Percentiles rank a stretch among this genome's conserved stretches.
Conservation (phyloP, 2,797 vertebrate genomes). For the Meriones psammophilus region DNA sequence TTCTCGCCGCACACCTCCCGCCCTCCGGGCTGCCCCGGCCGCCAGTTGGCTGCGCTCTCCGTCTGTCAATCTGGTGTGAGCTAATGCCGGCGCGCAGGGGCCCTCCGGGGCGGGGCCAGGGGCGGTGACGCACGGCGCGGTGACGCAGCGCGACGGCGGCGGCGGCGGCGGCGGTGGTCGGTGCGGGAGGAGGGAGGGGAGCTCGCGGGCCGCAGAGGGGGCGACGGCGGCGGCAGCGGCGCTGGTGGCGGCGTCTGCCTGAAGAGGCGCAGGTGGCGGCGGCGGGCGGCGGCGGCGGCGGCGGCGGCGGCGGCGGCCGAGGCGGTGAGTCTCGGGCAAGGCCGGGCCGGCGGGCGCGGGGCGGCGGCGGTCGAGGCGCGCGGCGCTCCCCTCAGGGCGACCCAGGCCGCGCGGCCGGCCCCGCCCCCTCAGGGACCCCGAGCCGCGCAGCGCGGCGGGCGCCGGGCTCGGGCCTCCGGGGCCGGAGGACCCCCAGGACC, state of each 20-base stretch:
- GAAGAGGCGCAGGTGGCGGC: conserved; percentile 67
- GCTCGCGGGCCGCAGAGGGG: conserved; percentile 73
- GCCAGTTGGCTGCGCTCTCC: conserved; percentile 65
- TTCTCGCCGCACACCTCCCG: conserved; percentile 70
- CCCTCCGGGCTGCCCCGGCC: conserved; percentile 69
- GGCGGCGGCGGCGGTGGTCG: conserved; percentile 76
- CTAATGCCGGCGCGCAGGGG: conserved; percentile 61
- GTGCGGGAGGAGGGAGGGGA: conserved; percentile 79
- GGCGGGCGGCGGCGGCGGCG: not conserved
- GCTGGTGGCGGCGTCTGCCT: conserved; percentile 47
- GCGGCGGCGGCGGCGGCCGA: conserved; percentile 33
- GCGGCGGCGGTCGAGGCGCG: conserved; percentile 67
- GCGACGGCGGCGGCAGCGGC: conserved; percentile 71
- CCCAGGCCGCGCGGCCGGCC: conserved; percentile 77
- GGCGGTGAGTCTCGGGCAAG: conserved; percentile 76
- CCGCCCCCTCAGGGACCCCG: conserved; percentile 79
- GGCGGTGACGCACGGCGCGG: conserved; percentile 74
- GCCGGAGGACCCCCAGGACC: not conserved
- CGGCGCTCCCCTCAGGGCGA: conserved; percentile 73
- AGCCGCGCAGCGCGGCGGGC: conserved; percentile 57
- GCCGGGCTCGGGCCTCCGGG: not conserved
- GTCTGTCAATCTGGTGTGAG: conserved; percentile 61
- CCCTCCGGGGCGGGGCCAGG: conserved; percentile 62
- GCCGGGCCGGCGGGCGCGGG: conserved; percentile 37
- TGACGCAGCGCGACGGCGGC: conserved; percentile 80